Base-by-base conservation (phyloP, 2,888 invertebrate genomes). In the Mythimna pallens region DNA sequence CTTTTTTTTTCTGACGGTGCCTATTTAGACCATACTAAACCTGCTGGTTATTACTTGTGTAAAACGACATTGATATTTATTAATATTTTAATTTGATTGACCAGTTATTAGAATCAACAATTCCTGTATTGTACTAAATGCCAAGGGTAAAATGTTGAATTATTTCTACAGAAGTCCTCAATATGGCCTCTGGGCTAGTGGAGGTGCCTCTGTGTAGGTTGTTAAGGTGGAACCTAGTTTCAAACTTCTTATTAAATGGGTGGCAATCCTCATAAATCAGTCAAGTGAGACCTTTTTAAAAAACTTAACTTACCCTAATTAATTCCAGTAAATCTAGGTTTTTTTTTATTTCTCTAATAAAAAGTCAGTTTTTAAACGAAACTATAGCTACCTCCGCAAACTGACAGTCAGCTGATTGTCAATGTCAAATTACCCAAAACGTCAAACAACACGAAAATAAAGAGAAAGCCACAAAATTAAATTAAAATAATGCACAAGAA, bases 381-480 rank as follows among this genome's bases (percentile, higher is more conserved):
- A 4, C 14, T 8, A 20, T 0, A 73, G 17, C 54, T 57, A 34
- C 9, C 78, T 64, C 64, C 72, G 30, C n/a, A 50, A 76, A 71
- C 47, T 8, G 2, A 25, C 14, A 40, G 22, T 47, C 65, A 78
- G 65, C 62, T 65, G 73, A 57, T 57, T 77, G 79, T 76, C 65
- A 76, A 55, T 62, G 70, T 64, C 66, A 71, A 57, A 9, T 14
- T 17, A 12, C 4, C 12, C 17, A 20, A 50, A 52, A 52, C 9
- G 50, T 57, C 64, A 59, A 34, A 54, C 7, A 25, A 52, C 3
- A 66, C 54, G 20, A 73, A 79, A 70, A 79, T 63, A 75, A 59
- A 62, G 47, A 64, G 55, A 52, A 71, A 68, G 47, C n/a, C 25
- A 36, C 10, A 7, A 52, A 17, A n/a, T n/a, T 30, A n/a, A 55